Evolutionary conservation across 2,888 invertebrate species (phyloP).

Genomic region (Phorcus lineatus): DNA sequence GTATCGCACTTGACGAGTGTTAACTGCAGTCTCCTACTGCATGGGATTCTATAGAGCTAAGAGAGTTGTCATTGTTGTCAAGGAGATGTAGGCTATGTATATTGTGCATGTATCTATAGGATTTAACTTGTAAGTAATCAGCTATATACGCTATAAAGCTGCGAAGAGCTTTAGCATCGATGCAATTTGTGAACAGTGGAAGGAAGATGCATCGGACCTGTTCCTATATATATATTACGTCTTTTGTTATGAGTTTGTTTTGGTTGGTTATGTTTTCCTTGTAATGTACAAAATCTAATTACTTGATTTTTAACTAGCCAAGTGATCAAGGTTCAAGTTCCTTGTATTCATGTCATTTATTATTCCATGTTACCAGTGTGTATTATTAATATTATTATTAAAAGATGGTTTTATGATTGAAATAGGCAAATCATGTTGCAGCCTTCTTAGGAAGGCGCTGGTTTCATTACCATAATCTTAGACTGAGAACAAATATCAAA

Average conservation of each 20-base stretch:
- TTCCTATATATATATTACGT: slow-evolving; percentile 9
- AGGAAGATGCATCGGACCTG: background rate
- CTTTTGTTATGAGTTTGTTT: slow-evolving; percentile 10
- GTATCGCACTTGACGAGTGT: too few relatives aligned
- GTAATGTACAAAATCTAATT: slow-evolving; percentile 18
- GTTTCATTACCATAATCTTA: background rate
- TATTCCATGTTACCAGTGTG: slow-evolving; percentile 20
- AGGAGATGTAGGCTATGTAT: slow-evolving; percentile 22
- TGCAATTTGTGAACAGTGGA: slow-evolving; percentile 15
- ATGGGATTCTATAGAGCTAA: background rate
- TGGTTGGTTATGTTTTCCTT: slow-evolving; percentile 24
- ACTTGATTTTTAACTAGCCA: slow-evolving; percentile 20
- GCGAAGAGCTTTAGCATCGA: background rate
- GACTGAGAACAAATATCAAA: background rate
- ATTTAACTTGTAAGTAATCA: slow-evolving; percentile 13
- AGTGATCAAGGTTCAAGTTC: slow-evolving; percentile 4
- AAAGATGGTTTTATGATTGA: background rate
- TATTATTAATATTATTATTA: slow-evolving; percentile 20
- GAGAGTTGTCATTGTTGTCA: slow-evolving; percentile 1
- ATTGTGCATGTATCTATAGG: slow-evolving; percentile 22
- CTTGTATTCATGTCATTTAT: slow-evolving; percentile 21
- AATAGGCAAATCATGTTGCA: slow-evolving; percentile 11
- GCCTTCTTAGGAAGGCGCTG: background rate
- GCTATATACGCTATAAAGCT: background rate
- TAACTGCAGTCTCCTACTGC: background rate